Conservation (phyloP, 2,797 vertebrate genomes). For the Lepus townsendii region DNA sequence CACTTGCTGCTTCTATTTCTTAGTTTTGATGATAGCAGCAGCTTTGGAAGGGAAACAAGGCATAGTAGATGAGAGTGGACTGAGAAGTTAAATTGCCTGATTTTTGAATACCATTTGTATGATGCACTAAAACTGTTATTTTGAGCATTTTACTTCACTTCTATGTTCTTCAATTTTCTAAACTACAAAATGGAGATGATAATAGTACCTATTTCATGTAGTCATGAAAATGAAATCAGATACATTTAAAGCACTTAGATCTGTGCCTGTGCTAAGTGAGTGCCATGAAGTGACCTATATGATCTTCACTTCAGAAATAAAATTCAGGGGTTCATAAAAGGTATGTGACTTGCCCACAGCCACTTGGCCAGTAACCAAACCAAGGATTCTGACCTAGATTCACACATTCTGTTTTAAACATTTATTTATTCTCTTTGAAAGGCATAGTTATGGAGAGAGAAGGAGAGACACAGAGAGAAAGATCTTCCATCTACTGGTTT, state of each 20-base stretch:
- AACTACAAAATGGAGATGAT: background rate
- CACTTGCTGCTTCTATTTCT: background rate
- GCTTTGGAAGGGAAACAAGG: background rate
- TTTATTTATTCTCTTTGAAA: too few species aligned
- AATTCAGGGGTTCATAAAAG: background rate
- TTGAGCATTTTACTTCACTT: conserved; percentile 26
- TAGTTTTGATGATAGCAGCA: background rate
- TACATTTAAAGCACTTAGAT: background rate
- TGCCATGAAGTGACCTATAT: background rate
- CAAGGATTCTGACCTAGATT: background rate
- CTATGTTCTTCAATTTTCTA: background rate
- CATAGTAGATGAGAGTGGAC: background rate
- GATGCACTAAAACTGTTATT: background rate
- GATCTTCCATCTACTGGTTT: too few species aligned
- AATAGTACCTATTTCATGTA: background rate
- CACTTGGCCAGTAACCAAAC: background rate
- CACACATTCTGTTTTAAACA: background rate
- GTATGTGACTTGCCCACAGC: background rate
- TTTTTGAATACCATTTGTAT: conserved; percentile 3
- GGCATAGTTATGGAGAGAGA: too few species aligned
- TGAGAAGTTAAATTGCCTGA: background rate
- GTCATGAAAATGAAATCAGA: background rate
- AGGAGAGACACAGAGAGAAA: too few species aligned
- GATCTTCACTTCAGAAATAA: background rate
- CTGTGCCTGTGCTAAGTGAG: background rate